Percentiles rank a stretch among this genome's conserved stretches.
These are phyloP conservation scores for Oenanthe melanoleuca DNA, from an alignment of 2,113 vertebrate species.

Conservation along the genomic window DNA sequence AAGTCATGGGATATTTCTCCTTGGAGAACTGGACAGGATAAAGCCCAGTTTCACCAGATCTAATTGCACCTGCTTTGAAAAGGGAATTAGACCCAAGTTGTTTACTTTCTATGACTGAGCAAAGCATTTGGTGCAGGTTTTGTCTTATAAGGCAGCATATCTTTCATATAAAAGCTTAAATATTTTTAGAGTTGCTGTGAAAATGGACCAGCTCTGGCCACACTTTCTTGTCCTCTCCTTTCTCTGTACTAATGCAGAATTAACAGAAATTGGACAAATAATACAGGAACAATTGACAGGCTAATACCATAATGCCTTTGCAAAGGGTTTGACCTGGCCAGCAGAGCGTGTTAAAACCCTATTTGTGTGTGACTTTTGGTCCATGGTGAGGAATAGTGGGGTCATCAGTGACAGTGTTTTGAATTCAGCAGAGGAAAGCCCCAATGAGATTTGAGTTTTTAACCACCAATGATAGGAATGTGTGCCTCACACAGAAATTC, in stretches of 20 bases:
- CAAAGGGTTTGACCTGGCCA: not conserved
- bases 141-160: not conserved
- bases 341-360: not conserved
- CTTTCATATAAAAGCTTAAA: not conserved
- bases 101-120: not conserved
- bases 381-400: not conserved
- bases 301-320: not conserved
- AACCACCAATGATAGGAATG: not conserved
- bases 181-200: not conserved
- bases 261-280: constrained; percentile 5
- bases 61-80: not conserved
- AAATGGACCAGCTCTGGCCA: not conserved
- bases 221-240: not conserved
- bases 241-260: not conserved
- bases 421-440: constrained; percentile 7
- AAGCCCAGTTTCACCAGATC: not conserved
- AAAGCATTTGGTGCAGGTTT: not conserved
- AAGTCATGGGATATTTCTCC: not conserved
- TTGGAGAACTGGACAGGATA: not conserved
- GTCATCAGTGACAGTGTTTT: not conserved
- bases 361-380: not conserved
- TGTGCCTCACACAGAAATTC: not conserved
- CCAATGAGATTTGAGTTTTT: not conserved
- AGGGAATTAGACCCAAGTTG: not conserved
- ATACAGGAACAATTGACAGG: not conserved